Evolutionary conservation across 2,888 invertebrate species (phyloP), one percentile per base, ranked within the genome.

Genomic region (Ariolimax columbianus): DNA sequence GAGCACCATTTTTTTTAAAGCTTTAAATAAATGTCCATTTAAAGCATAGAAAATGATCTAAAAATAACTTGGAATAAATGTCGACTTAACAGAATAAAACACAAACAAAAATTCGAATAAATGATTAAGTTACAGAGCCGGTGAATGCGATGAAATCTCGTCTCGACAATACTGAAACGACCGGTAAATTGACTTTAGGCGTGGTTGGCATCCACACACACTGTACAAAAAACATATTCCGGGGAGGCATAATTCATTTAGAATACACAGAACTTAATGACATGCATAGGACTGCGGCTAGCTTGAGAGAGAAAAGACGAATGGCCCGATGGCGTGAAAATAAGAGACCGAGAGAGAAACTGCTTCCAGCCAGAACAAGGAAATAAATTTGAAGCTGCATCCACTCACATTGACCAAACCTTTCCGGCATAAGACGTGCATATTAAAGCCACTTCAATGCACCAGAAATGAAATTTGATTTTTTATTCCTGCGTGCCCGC

Each of bases 391-490:
- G n/a, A 80, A 68, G 80, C 80, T 80, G 68, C 68, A 33, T 82
- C 81, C 81, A 70, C 81, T 82, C 55, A 51, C 63, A 82, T 82
- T 82, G 81, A 82, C 73, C 81, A 72, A 72, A 47, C 47, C 55
- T 51, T 59, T 68, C 72, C 51, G 70, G 81, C 72, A 72, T 30
- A 51, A 51, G 72, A 82, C 73, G 81, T 55, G 81, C 81, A 82
- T 82, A 82, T 82, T 82, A 82, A 82, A 82, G 72, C 81, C 81
- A 82, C 72, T 70, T 72, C 68, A 51, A 47, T 72, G 81, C 81
- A 80, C 68, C 66, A 68, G 80, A 80, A 80, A 80, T 80, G 80
- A 80, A 80, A 80, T 80, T 80, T 68, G 80, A 80, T 80, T 80
- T 80, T 68, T 43, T 80, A 43, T 68, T 43, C 47, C 78, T n/a